A percentile compares a stretch with the other conserved stretches of the same genome.
phyloP scores from a whole-genome alignment of 2,113 vertebrate species.

The Bubo bubo region DNA sequence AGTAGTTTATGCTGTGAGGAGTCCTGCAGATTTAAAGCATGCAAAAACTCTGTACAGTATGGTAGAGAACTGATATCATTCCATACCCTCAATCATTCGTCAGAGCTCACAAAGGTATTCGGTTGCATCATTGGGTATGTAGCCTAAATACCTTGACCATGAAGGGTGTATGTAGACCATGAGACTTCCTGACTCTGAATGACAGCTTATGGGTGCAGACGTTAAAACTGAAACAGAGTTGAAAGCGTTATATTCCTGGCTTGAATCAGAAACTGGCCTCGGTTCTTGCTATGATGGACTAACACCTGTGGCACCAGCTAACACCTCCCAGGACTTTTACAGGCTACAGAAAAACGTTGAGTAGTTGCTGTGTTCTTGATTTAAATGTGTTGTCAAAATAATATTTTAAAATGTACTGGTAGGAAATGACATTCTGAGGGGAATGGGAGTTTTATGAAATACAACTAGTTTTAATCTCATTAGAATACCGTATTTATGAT shows the following conservation, averaged over 20 bases:
- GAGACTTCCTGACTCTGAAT: conserved; percentile 28
- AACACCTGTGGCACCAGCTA: conserved; percentile 17
- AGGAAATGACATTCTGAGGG: not conserved
- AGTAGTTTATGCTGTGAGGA: not conserved
- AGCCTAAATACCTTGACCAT: conserved; percentile 61
- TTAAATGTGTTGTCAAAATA: not conserved
- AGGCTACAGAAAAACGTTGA: not conserved
- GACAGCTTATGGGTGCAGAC: not conserved
- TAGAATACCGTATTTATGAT: not conserved
- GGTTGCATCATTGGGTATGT: conserved; percentile 47
- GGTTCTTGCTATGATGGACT: not conserved
- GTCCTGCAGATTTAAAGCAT: conserved; percentile 21
- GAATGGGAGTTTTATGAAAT: not conserved
- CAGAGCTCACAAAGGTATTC: conserved; percentile 43
- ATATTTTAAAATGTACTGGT: not conserved
- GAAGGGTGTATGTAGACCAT: conserved; percentile 33
- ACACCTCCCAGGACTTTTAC: not conserved
- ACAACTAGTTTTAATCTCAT: not conserved
- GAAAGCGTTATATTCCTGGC: not conserved
- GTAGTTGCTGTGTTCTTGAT: not conserved
- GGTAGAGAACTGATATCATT: conserved; percentile 14
- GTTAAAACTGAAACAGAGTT: not conserved
- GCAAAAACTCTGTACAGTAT: not conserved
- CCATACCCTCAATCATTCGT: conserved; percentile 21
- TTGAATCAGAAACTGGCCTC: not conserved